A percentile compares a stretch with the other conserved stretches of the same genome.
Evolutionary conservation across 1,140 invertebrate species (phyloP).

Genomic region (Plodia interpunctella): DNA sequence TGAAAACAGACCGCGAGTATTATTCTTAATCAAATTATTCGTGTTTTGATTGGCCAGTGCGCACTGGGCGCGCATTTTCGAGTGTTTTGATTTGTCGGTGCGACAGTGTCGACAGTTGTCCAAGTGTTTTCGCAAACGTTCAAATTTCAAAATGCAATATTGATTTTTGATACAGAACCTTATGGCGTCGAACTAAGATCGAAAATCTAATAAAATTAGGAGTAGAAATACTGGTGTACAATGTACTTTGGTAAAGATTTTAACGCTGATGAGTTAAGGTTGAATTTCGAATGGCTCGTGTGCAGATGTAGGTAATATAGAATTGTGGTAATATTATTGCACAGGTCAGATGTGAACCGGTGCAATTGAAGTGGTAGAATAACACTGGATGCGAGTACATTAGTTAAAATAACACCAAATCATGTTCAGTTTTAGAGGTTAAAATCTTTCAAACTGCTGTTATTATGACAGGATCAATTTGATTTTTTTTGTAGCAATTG

Average conservation of each 20-base stretch:
- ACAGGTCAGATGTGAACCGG: constrained; percentile 37
- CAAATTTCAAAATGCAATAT: constrained; percentile 9
- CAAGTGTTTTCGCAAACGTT: constrained; percentile 57
- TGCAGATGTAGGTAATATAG: not conserved
- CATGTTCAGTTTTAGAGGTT: constrained; percentile 24
- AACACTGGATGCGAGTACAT: constrained; percentile 59
- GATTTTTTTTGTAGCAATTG: not conserved
- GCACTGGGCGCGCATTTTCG: constrained; percentile 36
- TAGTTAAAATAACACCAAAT: constrained; percentile 54
- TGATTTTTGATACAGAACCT: constrained; percentile 7
- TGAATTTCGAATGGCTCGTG: constrained; percentile 14
- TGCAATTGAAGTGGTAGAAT: constrained; percentile 58
- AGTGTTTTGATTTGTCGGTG: constrained; percentile 61
- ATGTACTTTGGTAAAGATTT: not conserved
- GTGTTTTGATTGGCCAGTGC: constrained; percentile 64
- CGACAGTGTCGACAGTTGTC: constrained; percentile 57
- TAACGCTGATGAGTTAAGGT: constrained; percentile 22
- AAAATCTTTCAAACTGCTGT: not conserved
- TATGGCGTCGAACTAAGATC: constrained; percentile 10
- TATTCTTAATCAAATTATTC: constrained; percentile 55
- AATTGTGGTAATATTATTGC: not conserved
- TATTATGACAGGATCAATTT: not conserved
- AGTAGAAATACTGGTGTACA: not conserved
- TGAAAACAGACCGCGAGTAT: constrained; percentile 41
- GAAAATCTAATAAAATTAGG: not conserved